These are phyloP conservation scores for Sceloporus tristichus DNA, from an alignment of 2,113 vertebrate species.

Conservation along the genomic window DNA sequence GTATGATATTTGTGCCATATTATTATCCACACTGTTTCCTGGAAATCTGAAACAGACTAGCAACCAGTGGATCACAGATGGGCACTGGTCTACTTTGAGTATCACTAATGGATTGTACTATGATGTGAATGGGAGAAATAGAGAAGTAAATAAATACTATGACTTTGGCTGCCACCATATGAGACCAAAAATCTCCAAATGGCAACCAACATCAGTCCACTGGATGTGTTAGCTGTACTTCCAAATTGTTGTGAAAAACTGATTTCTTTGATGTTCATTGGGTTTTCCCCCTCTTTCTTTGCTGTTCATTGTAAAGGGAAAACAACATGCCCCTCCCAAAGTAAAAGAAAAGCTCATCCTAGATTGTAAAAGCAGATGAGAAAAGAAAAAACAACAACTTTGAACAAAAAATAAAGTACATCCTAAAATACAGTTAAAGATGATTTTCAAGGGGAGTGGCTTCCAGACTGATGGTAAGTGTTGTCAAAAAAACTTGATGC, in stretches of 20 bases:
- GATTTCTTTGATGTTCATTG: not conserved
- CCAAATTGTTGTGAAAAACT: not conserved
- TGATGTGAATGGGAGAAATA: not conserved
- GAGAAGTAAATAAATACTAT: not conserved
- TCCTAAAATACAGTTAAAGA: no score
- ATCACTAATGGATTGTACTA: not conserved
- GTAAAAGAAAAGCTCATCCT: not conserved
- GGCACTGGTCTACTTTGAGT: no score
- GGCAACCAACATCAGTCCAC: no score
- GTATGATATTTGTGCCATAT: no score
- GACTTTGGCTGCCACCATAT: not conserved
- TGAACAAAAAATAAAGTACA: not conserved
- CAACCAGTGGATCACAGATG: no score
- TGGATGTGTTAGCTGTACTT: not conserved
- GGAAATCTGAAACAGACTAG: not conserved
- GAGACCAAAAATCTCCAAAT: not conserved
- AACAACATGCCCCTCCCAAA: not conserved
- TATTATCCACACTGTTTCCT: no score
- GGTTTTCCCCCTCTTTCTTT: not conserved
- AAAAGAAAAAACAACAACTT: not conserved
- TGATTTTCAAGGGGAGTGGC: no score
- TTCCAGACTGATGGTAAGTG: no score
- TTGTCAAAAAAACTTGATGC: no score
- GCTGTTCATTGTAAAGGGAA: not conserved
- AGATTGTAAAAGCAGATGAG: not conserved